These are phyloP conservation scores for Aurelia sp. DNA, from an alignment of 30 jellyfish, hydroid and myxozoan genomes.

Conservation along the genomic window DNA sequence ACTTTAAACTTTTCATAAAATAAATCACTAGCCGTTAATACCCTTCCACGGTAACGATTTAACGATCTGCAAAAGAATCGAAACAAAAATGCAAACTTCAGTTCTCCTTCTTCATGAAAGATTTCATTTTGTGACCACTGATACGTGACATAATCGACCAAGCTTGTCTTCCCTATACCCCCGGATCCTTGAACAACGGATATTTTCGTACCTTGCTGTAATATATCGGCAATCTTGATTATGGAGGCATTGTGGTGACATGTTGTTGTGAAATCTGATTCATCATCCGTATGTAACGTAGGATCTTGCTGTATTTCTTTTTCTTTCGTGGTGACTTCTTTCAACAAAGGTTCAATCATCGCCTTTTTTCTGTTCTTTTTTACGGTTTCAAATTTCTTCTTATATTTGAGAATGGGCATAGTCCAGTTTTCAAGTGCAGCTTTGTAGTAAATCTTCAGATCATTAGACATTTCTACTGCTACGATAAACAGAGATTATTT, in stretches of 20 bases:
- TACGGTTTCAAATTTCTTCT: background rate
- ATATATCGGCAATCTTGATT: background rate
- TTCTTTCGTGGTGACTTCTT: background rate
- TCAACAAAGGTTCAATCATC: background rate
- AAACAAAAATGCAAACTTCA: background rate
- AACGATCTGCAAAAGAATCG: background rate
- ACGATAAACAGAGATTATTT: too few species aligned
- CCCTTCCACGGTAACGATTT: background rate
- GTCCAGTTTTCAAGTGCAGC: background rate
- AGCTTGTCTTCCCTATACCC: conserved; percentile 3
- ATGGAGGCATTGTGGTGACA: too few species aligned
- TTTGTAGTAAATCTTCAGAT: background rate
- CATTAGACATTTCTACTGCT: background rate
- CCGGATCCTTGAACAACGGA: background rate
- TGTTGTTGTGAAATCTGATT: too few species aligned
- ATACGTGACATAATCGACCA: background rate
- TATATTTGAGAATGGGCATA: background rate
- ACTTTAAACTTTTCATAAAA: background rate
- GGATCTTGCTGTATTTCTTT: background rate
- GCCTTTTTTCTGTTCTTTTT: background rate
- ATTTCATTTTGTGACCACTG: background rate
- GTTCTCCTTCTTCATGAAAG: background rate
- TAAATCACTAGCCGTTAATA: background rate
- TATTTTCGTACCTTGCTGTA: background rate
- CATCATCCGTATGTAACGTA: too few species aligned